Evolutionary conservation across 2,888 invertebrate genomes (phyloP), one percentile per base, ranked within the genome.

Genomic region (Girardia tigrina): DNA sequence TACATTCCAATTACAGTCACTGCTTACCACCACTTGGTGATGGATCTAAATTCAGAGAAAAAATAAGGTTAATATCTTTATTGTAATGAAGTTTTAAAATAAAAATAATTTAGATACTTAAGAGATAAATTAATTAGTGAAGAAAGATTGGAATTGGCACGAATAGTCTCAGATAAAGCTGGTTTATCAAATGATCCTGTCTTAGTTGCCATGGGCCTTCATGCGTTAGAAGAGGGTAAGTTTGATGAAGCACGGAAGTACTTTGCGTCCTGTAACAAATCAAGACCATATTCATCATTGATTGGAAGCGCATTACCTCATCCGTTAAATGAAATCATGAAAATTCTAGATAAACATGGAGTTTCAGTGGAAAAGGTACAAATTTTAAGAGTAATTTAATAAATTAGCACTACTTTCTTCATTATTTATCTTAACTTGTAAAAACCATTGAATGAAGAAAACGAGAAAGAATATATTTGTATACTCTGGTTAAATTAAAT

Each of bases 131-230:
- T 71, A n/a, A 71, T 71, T 28, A 28, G 16, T 28, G 27, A 27
- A 71, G 71, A 71, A 71, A 4, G 71, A 29, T 28, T 71, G 26
- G 71, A 71, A 6, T 71, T 71, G 71, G 71, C 71, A 28, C 27
- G 14, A 6, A 29, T 28, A 29, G 71, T 71, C 26, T 71, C 71
- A 2, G 27, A 27, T 28, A 71, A 71, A 23, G 71, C 71, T 28
- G 20, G 71, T n/a, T 28, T 71, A 27, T 14, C 27, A 12, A 28
- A n/a, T 28, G 16, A 27, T n/a, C 28, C 71, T 71, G 71, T 71
- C 6, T 71, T 27, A 16, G 14, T 28, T 2, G 71, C 71, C 4
- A 71, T 71, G 71, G 71, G 28, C 20, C 71, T 71, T 27, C 71
- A 29, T 28, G 71, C 14, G 16, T n/a, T 71, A 2, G 71, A 71